These are phyloP conservation scores for Polydrusus tereticollis DNA, from an alignment of 2,888 invertebrate species.

Conservation along the genomic window DNA sequence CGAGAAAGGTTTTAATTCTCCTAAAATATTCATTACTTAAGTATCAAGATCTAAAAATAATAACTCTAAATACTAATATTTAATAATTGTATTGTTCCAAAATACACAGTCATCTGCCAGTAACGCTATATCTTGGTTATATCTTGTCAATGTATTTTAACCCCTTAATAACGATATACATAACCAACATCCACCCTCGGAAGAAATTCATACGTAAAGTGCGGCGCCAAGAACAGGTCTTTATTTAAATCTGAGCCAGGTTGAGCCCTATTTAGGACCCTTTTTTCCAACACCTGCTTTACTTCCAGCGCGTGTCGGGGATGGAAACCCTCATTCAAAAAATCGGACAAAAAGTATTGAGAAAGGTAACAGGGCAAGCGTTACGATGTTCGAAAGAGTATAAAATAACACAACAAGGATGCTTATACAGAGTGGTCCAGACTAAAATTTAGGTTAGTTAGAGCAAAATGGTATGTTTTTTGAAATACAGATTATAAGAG, in stretches of 20 bases:
- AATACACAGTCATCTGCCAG: too few species aligned
- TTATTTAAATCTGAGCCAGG: conserved; percentile 23
- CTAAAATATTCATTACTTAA: too few species aligned
- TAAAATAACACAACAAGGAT: too few species aligned
- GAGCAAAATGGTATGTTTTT: too few species aligned
- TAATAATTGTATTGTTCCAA: too few species aligned
- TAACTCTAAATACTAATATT: too few species aligned
- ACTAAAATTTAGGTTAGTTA: too few species aligned
- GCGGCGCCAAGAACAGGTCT: conserved; percentile 16
- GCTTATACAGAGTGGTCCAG: too few species aligned
- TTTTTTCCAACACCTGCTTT: conserved; percentile 13
- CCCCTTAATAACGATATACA: neutral
- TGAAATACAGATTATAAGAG: too few species aligned
- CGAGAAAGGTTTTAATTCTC: too few species aligned
- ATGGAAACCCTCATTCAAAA: neutral
- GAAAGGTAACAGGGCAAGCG: neutral
- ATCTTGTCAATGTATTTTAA: neutral
- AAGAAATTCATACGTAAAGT: neutral
- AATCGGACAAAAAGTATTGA: neutral
- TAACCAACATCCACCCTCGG: neutral
- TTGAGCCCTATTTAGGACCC: conserved; percentile 12
- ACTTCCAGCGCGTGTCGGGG: conserved; percentile 1
- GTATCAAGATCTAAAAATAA: too few species aligned
- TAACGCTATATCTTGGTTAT: neutral
- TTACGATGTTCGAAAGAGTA: neutral